Evolutionary conservation across 37 sponge, comb jelly and placozoan species (phyloP), one percentile per base, ranked within the genome.

Genomic region (Aphrocallistes beatrix): DNA sequence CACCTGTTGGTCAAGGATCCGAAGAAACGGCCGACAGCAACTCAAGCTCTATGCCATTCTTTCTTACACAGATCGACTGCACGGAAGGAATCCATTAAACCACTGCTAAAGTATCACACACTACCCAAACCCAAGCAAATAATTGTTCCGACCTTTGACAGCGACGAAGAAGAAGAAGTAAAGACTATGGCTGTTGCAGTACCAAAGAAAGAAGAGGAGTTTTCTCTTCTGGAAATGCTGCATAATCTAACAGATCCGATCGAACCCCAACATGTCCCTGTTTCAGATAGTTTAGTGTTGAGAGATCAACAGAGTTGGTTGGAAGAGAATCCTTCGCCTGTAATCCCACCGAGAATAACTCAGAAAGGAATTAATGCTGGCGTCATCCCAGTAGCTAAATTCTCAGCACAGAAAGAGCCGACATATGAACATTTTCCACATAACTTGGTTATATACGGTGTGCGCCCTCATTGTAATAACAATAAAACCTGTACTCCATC

Each of bases 1-100:
- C 37, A 81, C 37, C 86, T 88, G 1, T 89, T 94, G 3, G 84
- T 87, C 69, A 92, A 92, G 81, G 94, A 94, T 25, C 91, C 92
- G 19, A 51, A 38, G 37, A 88, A 38, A 40, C 91, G 94, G 83
- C 94, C 91, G 0, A 83, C 91, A 3, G 92, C 94, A 10, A 34
- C 49, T 23, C 89, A 94, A 17, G 85, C 92, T 0, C 89, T 91
- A 17, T 36, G 75, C 38, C 39, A 86, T 25, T 23, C 9, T 1
- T 86, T 86, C 86, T 16, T 81, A 6, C 13, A 82, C 36, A 23
- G 86, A 3, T 37, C 86, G 19, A 36, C 75, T 32, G 49, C 30
- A 3, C 40, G 75, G 6, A 60, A 32, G 21, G 86, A 86, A 3
- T 81, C 75, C 81, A 86, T 86, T n/a, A 86, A 36, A 36, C 51